Conservation (phyloP, 2,888 invertebrate genomes). For the Sinopyrophorus schimmeli region DNA sequence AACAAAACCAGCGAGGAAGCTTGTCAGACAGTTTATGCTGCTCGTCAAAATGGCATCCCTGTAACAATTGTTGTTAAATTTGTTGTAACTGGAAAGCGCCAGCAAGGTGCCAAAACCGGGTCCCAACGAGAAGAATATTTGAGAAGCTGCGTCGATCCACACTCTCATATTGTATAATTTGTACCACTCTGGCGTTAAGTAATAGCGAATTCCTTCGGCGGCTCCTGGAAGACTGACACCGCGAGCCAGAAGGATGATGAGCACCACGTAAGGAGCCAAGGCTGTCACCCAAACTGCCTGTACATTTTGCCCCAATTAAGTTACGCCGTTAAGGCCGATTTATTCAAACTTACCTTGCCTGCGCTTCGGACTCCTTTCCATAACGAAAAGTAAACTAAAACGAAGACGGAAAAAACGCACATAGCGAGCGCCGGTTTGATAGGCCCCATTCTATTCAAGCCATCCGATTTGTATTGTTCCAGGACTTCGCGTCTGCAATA, state of each 20-base stretch:
- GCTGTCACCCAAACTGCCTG: conserved; percentile 96
- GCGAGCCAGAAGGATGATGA: conserved; percentile 80
- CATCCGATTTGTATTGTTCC: conserved; percentile 79
- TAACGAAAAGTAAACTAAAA: conserved; percentile 92
- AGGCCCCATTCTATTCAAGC: conserved; percentile 84
- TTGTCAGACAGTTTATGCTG: conserved; percentile 88
- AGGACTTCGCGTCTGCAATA: conserved; percentile 78
- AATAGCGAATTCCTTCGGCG: conserved; percentile 82
- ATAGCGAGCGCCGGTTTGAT: conserved; percentile 87
- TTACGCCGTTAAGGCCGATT: not conserved
- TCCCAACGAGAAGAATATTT: conserved; percentile 91
- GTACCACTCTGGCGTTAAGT: conserved; percentile 87
- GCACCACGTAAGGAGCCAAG: conserved; percentile 86
- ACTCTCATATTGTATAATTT: conserved; percentile 79
- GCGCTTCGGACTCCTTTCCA: conserved; percentile 95
- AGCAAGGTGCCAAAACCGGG: conserved; percentile 91
- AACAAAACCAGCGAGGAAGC: conserved; percentile 91
- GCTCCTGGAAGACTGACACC: conserved; percentile 88
- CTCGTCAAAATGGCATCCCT: conserved; percentile 89
- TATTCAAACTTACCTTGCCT: conserved; percentile 74
- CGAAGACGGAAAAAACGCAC: conserved; percentile 88
- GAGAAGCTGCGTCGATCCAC: conserved; percentile 93
- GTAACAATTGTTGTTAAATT: conserved; percentile 89
- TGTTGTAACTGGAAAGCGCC: conserved; percentile 91
- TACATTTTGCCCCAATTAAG: conserved; percentile 21